These are phyloP conservation scores for Linnaemya vulpina DNA, from an alignment of 2,888 invertebrate species.

Conservation along the genomic window DNA sequence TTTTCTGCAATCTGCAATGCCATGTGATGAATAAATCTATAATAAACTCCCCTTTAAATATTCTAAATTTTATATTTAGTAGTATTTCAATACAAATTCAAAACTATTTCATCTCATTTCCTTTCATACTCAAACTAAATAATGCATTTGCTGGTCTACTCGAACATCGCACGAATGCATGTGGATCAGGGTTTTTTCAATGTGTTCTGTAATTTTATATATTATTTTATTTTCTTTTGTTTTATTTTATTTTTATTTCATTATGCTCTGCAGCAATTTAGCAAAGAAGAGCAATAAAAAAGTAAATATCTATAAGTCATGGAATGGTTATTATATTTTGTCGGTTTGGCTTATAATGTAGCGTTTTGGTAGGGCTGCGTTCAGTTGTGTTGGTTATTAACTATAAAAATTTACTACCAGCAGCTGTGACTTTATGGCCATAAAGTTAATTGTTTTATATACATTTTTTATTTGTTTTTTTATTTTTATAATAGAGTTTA, in stretches of 20 bases:
- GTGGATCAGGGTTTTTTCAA: background rate
- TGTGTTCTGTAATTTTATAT: slow-evolving; percentile 10
- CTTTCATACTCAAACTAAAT: background rate
- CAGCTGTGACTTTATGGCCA: slow-evolving; percentile 56
- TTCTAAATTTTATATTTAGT: no score
- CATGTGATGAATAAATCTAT: no score
- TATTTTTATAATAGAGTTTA: slow-evolving; percentile 9
- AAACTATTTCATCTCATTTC: background rate
- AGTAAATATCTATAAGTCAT: slow-evolving; percentile 21
- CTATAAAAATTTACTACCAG: slow-evolving; percentile 9
- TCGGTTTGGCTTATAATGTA: background rate
- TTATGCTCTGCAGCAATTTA: slow-evolving; percentile 51
- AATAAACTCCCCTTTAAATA: no score
- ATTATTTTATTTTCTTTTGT: slow-evolving; percentile 8
- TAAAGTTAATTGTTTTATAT: slow-evolving; percentile 63
- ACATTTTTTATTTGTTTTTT: slow-evolving; percentile 16
- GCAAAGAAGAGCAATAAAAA: slow-evolving; percentile 13
- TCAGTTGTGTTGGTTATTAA: slow-evolving; percentile 13
- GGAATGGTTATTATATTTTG: slow-evolving; percentile 10
- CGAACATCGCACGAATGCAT: background rate
- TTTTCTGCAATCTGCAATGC: no score
- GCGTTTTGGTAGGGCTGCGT: background rate
- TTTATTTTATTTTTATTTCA: slow-evolving; percentile 18
- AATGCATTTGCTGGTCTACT: background rate
- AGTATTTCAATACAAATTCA: no score